phyloP scores from a whole-genome alignment of 2,888 invertebrate genomes.

The Parelbella ahira region DNA sequence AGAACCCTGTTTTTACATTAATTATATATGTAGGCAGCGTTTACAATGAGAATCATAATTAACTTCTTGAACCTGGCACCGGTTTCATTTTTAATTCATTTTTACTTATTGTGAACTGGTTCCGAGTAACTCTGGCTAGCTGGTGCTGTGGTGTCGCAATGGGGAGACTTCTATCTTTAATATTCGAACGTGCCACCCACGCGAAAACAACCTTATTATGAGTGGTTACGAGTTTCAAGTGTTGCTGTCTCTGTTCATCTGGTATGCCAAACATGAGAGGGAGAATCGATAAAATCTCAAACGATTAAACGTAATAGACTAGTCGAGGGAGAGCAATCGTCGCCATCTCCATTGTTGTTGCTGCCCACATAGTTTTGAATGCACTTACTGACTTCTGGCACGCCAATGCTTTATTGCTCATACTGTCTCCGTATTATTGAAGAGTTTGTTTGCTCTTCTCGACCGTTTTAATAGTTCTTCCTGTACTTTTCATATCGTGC shows the following conservation, averaged over 20 bases:
- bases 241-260: slow-evolving; percentile 19
- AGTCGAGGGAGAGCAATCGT: slow-evolving; percentile 51
- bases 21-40: slow-evolving; percentile 13
- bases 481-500: too few species aligned
- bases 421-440: slow-evolving; percentile 14
- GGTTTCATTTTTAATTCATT: slow-evolving; percentile 26
- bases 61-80: slow-evolving; percentile 25
- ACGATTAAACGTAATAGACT: slow-evolving; percentile 39
- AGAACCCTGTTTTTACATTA: slow-evolving; percentile 14
- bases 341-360: slow-evolving; percentile 56
- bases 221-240: slow-evolving; percentile 12
- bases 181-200: slow-evolving; percentile 58
- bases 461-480: background rate
- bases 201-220: slow-evolving; percentile 35
- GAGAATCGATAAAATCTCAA: slow-evolving; percentile 29
- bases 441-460: slow-evolving; percentile 6
- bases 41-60: slow-evolving; percentile 14
- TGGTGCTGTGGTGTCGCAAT: slow-evolving; percentile 51
- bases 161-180: slow-evolving; percentile 49
- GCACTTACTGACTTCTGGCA: slow-evolving; percentile 34
- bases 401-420: slow-evolving; percentile 58
- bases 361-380: slow-evolving; percentile 57
- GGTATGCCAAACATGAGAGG: slow-evolving; percentile 21
- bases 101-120: slow-evolving; percentile 42
- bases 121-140: slow-evolving; percentile 27